Evolutionary conservation across 2,113 vertebrate species (phyloP).

Genomic region (Pristiophorus japonicus): DNA sequence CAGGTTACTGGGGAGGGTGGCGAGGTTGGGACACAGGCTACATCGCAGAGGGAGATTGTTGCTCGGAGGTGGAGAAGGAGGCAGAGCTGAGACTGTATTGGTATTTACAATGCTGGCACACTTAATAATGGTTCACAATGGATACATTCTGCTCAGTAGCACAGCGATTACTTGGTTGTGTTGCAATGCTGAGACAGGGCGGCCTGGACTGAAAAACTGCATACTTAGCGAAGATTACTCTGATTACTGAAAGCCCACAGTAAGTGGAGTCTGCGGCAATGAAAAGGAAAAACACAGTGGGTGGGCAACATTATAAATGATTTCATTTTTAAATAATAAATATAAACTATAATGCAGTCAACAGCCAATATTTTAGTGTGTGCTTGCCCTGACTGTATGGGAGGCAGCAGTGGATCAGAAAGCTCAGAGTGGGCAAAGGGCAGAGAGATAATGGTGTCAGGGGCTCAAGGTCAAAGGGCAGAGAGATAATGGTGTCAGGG

Average conservation of each 20-base stretch:
- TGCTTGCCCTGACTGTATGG: background rate
- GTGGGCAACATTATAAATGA: background rate
- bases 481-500: too few species aligned
- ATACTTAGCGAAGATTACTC: background rate
- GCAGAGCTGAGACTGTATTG: too few species aligned
- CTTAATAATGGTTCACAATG: background rate
- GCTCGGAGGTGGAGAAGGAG: too few species aligned
- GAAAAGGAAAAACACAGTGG: background rate
- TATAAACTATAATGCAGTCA: background rate
- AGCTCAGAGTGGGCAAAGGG: too few species aligned
- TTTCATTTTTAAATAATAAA: background rate
- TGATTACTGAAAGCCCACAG: background rate
- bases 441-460: too few species aligned
- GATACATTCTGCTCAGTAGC: background rate
- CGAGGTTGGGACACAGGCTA: background rate
- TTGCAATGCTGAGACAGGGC: background rate
- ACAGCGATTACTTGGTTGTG: background rate
- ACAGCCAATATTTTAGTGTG: background rate
- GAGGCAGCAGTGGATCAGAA: background rate
- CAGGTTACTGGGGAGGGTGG: too few species aligned
- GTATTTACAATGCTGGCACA: background rate
- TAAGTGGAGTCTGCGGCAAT: background rate
- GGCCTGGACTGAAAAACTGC: background rate
- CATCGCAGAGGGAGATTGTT: background rate
- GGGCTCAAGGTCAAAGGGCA: too few species aligned